A percentile compares a stretch with the other conserved stretches of the same genome.
These are phyloP conservation scores for Elgaria multicarinata DNA, from an alignment of 2,113 vertebrate genomes.

Conservation along the genomic window DNA sequence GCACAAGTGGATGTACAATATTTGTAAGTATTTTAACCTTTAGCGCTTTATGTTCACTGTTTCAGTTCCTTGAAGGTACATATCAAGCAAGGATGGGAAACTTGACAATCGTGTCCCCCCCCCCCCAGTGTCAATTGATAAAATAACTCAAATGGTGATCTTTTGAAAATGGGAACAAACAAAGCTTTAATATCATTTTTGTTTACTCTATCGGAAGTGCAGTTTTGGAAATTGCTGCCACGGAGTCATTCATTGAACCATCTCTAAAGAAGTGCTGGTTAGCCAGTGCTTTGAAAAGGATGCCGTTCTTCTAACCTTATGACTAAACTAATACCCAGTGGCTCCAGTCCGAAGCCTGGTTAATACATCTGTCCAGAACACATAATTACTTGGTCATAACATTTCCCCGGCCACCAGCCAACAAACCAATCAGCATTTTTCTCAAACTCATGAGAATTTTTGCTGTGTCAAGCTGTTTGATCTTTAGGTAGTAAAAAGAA, in stretches of 20 bases:
- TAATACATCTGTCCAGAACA: slow-evolving; percentile 94
- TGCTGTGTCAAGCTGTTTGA: slow-evolving; percentile 90
- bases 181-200: slow-evolving; percentile 85
- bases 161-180: slow-evolving; percentile 75
- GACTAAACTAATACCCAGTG: slow-evolving; percentile 93
- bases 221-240: slow-evolving; percentile 81
- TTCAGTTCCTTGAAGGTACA: not conserved
- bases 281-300: slow-evolving; percentile 83
- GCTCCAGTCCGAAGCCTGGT: slow-evolving; percentile 91
- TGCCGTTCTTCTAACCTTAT: slow-evolving; percentile 83
- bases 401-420: slow-evolving; percentile 87
- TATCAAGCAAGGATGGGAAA: slow-evolving; percentile 59
- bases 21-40: not conserved
- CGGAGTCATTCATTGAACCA: slow-evolving; percentile 80
- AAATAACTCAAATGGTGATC: slow-evolving; percentile 58
- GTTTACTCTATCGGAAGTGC: slow-evolving; percentile 83
- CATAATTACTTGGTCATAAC: slow-evolving; percentile 92
- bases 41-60: not conserved
- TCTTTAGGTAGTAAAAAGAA: slow-evolving; percentile 83
- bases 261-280: slow-evolving; percentile 77
- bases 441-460: slow-evolving; percentile 83
- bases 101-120: slow-evolving; percentile 66
- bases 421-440: slow-evolving; percentile 84
- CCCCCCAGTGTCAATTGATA: slow-evolving; percentile 75
- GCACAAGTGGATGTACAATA: not conserved